A percentile compares a stretch with the other conserved stretches of the same genome.
phyloP scores from a whole-genome alignment of 2,797 vertebrate genomes.

The Tangara arthus region DNA sequence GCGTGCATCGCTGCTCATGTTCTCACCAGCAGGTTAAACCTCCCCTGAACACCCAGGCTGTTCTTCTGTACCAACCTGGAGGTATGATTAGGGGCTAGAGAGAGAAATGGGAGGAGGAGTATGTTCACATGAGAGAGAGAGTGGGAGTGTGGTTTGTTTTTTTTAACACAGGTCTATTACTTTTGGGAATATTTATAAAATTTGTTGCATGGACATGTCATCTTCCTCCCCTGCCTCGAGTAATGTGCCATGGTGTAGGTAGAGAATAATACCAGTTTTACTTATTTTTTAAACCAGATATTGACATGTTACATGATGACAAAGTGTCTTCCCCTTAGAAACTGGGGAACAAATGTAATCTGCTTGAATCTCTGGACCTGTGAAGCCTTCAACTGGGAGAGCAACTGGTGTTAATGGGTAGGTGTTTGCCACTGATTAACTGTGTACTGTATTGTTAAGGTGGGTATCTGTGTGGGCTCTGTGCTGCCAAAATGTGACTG shows the following conservation, averaged over 20 bases:
- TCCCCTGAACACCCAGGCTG: not conserved
- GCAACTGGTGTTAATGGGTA: not conserved
- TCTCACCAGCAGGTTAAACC: not conserved
- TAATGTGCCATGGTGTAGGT: not conserved
- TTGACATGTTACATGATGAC: not conserved
- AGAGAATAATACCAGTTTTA: not conserved
- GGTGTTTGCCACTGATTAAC: not conserved
- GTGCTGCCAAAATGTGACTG: not conserved
- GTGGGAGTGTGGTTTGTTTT: not conserved
- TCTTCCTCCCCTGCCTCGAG: not conserved
- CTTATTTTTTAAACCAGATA: not conserved
- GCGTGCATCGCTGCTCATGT: not conserved
- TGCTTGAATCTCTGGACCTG: not conserved
- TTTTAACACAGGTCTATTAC: fast-evolving
- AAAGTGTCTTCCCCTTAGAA: not conserved
- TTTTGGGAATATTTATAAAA: not conserved
- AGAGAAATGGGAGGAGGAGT: not conserved
- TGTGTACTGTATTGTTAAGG: not conserved
- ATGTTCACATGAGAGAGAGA: not conserved
- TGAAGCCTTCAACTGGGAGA: not conserved
- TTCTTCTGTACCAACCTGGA: not conserved
- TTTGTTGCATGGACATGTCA: not conserved
- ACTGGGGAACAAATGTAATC: not conserved
- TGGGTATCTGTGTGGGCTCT: not conserved
- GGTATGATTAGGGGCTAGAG: not conserved